Base-by-base conservation (phyloP, 2,113 vertebrate species). In the Gobio gobio region DNA sequence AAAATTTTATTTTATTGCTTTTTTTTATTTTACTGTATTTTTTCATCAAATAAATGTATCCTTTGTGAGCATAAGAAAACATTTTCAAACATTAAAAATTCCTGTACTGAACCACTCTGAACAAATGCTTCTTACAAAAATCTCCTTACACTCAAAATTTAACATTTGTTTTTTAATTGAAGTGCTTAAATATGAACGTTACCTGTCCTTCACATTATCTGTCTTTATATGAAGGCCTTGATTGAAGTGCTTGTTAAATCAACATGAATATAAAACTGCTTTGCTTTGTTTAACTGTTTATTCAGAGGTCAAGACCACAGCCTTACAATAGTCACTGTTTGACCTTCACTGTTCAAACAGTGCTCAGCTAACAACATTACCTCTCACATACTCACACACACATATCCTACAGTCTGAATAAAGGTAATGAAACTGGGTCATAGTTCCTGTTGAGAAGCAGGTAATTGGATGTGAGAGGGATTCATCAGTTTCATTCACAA, bases 231-330 rank as follows among this genome's bases (percentile, higher is more conserved):
- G 12, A 78, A 78, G 20, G 10, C 33, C 33, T 59, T 78, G 76
- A 59, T 61, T 61, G 56, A 78, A 16, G 22, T 61, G 18, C 20
- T 24, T 36, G 47, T 43, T 61, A 58, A 58, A 61, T 59, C 26
- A 61, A 78, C 33, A 56, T 0, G 5, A 29, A 13, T n/a, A 43
- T 51, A 29, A 61, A 33, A 12, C 20, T 47, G 51, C 4, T 36
- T 79, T 47, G 51, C 4, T 36, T 79, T 68, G 59, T 85, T 85
- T 49, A 47, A 45, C 68, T 54, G 3, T 75, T 63, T 81, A 49
- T 47, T 51, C 29, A 18, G 56, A 56, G 66, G 47, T 85, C 63
- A 59, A 56, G 83, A 66, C 29, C 63, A 47, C 6, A 22, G 45
- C 63, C 8, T 40, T 51, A 49, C 8, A 24, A 20, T 78, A 51